Conservation (phyloP, 2,113 vertebrate species). For the Fulmarus glacialis region DNA sequence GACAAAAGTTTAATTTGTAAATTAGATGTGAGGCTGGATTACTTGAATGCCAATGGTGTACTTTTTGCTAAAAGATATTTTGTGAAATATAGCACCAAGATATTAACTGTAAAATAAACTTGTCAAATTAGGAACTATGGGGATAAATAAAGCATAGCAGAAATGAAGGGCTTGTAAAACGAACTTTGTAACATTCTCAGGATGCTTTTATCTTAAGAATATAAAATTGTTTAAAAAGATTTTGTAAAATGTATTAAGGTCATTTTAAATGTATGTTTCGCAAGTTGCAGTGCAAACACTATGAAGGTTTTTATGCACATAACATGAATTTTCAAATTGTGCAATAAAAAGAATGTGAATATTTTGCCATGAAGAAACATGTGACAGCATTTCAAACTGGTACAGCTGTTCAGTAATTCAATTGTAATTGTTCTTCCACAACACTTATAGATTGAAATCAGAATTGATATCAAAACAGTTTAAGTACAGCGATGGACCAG, state of each 20-base stretch:
- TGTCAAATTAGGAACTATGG: constrained; percentile 72
- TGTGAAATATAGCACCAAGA: constrained; percentile 67
- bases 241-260: constrained; percentile 80
- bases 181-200: constrained; percentile 82
- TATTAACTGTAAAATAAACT: constrained; percentile 73
- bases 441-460: constrained; percentile 29
- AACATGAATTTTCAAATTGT: constrained; percentile 68
- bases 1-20: constrained; percentile 71
- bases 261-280: constrained; percentile 74
- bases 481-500: constrained; percentile 58
- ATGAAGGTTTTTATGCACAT: constrained; percentile 70
- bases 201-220: constrained; percentile 80
- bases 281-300: constrained; percentile 67
- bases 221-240: constrained; percentile 73
- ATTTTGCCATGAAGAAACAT: constrained; percentile 61
- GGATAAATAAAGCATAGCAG: constrained; percentile 76
- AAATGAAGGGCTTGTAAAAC: constrained; percentile 80
- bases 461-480: constrained; percentile 11
- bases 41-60: constrained; percentile 68
- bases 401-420: constrained; percentile 55
- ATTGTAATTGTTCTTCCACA: constrained; percentile 52
- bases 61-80: constrained; percentile 78
- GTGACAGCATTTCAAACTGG: constrained; percentile 49
- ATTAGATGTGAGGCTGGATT: constrained; percentile 57
- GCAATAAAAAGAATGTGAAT: constrained; percentile 72